Conservation (phyloP, 2,888 invertebrate species). For the Stenodema calcarata region DNA sequence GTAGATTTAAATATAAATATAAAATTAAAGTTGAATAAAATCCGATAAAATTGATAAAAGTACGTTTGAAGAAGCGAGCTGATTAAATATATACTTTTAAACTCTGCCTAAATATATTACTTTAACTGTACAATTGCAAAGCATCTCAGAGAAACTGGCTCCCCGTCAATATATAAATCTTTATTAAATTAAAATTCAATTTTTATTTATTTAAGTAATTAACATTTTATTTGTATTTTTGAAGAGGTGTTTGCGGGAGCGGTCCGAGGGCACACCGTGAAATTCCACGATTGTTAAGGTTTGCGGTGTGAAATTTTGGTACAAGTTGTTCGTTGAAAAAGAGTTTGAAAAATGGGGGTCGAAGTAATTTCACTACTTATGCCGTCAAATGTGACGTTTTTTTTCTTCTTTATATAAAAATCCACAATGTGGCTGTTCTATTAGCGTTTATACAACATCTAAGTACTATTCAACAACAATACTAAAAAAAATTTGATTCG, state of each 20-base stretch:
- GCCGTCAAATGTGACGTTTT: background rate
- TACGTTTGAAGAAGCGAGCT: slow-evolving; percentile 48
- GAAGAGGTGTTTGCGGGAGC: background rate
- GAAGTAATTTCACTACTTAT: background rate
- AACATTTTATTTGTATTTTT: background rate
- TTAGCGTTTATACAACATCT: background rate
- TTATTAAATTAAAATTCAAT: background rate
- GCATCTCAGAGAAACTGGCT: background rate
- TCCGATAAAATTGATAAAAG: slow-evolving; percentile 33
- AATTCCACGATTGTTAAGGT: background rate
- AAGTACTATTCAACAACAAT: background rate
- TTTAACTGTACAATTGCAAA: slow-evolving; percentile 37
- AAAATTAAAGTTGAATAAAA: slow-evolving; percentile 7
- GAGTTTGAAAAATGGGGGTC: background rate
- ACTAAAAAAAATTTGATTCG: background rate
- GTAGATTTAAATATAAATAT: slow-evolving; percentile 12
- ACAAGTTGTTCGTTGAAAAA: background rate
- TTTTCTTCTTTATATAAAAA: background rate
- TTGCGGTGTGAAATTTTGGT: background rate
- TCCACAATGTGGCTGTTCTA: background rate
- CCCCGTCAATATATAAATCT: slow-evolving; percentile 16
- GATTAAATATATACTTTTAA: slow-evolving; percentile 41
- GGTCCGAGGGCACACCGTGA: background rate
- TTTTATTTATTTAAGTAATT: background rate
- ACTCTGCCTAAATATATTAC: slow-evolving; percentile 21